phyloP scores from a whole-genome alignment of 2,888 invertebrate genomes.

The Pandemis heparana region DNA sequence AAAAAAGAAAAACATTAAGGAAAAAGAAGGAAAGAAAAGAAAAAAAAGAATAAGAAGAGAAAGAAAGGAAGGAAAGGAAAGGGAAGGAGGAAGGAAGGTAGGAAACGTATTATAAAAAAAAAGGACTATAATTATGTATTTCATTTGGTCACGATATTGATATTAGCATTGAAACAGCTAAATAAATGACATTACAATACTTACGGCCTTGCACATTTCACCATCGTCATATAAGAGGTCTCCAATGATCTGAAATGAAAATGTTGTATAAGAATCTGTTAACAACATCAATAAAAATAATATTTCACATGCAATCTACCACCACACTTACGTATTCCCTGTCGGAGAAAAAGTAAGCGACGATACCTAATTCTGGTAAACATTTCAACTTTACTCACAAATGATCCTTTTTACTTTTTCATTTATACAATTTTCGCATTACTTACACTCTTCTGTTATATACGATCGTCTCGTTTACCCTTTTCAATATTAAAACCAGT shows the following conservation, averaged over 20 bases:
- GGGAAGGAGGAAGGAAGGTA: too few species aligned
- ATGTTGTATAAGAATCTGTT: conserved; percentile 32
- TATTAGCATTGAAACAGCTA: too few species aligned
- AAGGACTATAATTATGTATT: background rate
- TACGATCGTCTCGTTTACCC: background rate
- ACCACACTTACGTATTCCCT: conserved; percentile 31
- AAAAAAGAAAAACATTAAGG: too few species aligned
- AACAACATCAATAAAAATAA: conserved; percentile 6
- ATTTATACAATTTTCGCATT: background rate
- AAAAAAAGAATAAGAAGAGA: too few species aligned
- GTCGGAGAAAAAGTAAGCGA: conserved; percentile 9
- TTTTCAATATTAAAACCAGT: background rate
- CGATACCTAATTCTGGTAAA: conserved; percentile 9
- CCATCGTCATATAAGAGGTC: conserved; percentile 71
- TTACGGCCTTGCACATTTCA: conserved; percentile 82
- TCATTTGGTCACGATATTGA: too few species aligned
- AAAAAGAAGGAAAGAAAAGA: too few species aligned
- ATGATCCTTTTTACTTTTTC: background rate
- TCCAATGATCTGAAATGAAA: conserved; percentile 72
- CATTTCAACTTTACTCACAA: conserved; percentile 5
- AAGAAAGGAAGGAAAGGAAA: too few species aligned
- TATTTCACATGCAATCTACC: conserved; percentile 41
- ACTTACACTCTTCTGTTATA: background rate
- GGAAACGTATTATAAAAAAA: too few species aligned
- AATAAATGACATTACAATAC: conserved; percentile 52